A percentile compares a stretch with the other conserved stretches of the same genome.
Evolutionary conservation across 2,888 invertebrate species (phyloP).

Genomic region (Xestoiulus laeticollis): DNA sequence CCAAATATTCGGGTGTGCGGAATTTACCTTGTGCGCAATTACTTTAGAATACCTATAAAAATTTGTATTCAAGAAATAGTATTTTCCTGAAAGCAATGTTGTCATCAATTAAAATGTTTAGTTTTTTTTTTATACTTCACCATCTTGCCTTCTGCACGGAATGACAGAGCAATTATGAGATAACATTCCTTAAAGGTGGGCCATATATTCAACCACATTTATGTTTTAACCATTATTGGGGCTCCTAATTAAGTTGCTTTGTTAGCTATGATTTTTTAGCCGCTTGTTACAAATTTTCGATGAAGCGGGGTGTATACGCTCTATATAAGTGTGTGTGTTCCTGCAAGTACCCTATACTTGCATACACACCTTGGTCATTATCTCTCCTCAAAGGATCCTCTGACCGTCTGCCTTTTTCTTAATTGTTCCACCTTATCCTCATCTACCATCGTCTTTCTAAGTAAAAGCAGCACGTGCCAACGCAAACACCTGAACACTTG

Average conservation of each 20-base stretch:
- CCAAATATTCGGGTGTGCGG: too few relatives aligned
- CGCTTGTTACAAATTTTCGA: neutral
- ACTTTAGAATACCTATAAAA: too few relatives aligned
- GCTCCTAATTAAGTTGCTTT: conserved; percentile 32
- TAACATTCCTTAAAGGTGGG: conserved; percentile 32
- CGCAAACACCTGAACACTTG: conserved; percentile 42
- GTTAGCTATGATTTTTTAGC: neutral
- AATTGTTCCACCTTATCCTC: conserved; percentile 43
- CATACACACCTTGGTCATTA: conserved; percentile 12
- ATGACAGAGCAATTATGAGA: neutral
- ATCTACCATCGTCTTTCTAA: conserved; percentile 38
- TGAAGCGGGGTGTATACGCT: neutral
- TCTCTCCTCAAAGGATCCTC: conserved; percentile 39
- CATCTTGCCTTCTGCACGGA: neutral
- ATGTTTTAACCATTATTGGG: conserved; percentile 4
- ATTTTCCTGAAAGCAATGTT: neutral
- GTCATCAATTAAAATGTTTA: neutral
- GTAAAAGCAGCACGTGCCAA: conserved; percentile 19
- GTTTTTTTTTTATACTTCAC: neutral
- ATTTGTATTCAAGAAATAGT: neutral
- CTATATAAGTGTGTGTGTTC: conserved; percentile 3
- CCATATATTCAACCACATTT: neutral
- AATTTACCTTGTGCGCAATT: too few relatives aligned
- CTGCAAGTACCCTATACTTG: neutral
- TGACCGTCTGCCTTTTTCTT: conserved; percentile 42